A percentile compares a stretch with the other conserved stretches of the same genome.
These are phyloP conservation scores for Vidua chalybeata DNA, from an alignment of 2,113 vertebrate genomes.

Conservation along the genomic window DNA sequence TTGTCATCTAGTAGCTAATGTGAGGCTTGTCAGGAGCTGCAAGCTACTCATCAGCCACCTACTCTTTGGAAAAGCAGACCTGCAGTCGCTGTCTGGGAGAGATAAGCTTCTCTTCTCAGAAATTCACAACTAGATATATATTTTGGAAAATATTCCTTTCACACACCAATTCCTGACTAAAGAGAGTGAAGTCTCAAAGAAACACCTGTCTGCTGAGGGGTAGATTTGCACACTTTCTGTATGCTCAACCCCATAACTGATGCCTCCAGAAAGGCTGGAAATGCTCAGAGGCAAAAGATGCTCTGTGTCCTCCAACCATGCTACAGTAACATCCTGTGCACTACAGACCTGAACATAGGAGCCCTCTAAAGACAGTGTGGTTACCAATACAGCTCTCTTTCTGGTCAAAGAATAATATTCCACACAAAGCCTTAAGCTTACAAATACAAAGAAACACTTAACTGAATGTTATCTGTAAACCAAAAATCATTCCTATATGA, in stretches of 20 bases:
- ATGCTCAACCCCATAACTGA: rapidly evolving
- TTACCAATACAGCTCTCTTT: not conserved
- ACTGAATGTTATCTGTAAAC: not conserved
- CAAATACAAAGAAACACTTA: not conserved
- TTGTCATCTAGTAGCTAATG: not conserved
- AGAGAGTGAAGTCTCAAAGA: not conserved
- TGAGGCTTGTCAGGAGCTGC: not conserved
- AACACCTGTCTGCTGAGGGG: rapidly evolving
- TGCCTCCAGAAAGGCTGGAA: not conserved
- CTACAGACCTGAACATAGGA: not conserved
- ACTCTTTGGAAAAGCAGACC: not conserved
- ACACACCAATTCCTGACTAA: not conserved
- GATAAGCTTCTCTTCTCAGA: not conserved
- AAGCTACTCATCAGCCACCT: not conserved
- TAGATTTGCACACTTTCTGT: not conserved
- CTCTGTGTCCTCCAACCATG: not conserved
- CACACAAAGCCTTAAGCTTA: not conserved
- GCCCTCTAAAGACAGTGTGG: not conserved
- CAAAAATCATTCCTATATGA: not conserved
- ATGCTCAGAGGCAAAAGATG: not conserved
- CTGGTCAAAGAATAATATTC: not conserved
- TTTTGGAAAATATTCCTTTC: not conserved
- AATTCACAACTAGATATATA: not conserved
- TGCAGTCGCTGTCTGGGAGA: not conserved
- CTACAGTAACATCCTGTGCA: not conserved